Percentiles rank a stretch among this genome's conserved stretches.
Conservation (phyloP, 2,113 vertebrate species). For the Pterophyllum scalare region DNA sequence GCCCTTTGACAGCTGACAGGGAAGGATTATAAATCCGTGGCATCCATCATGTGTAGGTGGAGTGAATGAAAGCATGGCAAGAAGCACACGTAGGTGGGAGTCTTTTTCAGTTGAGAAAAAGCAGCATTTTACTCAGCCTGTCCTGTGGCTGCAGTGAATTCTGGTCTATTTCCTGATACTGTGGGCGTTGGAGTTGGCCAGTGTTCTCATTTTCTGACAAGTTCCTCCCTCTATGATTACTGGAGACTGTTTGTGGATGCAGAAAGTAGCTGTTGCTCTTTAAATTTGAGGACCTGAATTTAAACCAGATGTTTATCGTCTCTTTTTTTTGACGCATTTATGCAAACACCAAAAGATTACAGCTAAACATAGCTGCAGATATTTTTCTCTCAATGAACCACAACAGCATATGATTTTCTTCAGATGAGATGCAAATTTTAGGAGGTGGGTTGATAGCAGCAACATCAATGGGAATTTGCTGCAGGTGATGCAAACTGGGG, state of each 20-base stretch:
- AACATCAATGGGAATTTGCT: background rate
- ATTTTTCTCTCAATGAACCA: background rate
- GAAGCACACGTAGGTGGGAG: constrained; percentile 11
- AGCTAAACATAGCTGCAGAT: background rate
- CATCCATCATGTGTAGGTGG: constrained; percentile 14
- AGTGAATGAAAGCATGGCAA: constrained; percentile 30
- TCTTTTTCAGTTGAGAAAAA: constrained; percentile 12
- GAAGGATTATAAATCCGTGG: constrained; percentile 17
- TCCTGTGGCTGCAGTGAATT: constrained; percentile 30
- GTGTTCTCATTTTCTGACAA: background rate
- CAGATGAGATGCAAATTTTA: background rate
- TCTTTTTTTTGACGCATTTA: background rate
- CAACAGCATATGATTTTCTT: background rate
- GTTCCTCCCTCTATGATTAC: background rate
- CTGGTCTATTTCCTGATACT: constrained; percentile 39
- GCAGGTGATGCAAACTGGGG: background rate
- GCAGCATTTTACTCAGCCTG: background rate
- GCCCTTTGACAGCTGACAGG: background rate
- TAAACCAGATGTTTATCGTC: background rate
- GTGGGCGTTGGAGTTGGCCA: constrained; percentile 25
- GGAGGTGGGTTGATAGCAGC: background rate
- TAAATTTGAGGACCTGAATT: background rate
- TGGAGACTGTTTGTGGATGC: background rate
- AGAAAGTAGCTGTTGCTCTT: background rate
- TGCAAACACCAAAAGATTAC: background rate